Evolutionary conservation across 2,797 vertebrate genomes (phyloP).

Genomic region (Falco rusticolus): DNA sequence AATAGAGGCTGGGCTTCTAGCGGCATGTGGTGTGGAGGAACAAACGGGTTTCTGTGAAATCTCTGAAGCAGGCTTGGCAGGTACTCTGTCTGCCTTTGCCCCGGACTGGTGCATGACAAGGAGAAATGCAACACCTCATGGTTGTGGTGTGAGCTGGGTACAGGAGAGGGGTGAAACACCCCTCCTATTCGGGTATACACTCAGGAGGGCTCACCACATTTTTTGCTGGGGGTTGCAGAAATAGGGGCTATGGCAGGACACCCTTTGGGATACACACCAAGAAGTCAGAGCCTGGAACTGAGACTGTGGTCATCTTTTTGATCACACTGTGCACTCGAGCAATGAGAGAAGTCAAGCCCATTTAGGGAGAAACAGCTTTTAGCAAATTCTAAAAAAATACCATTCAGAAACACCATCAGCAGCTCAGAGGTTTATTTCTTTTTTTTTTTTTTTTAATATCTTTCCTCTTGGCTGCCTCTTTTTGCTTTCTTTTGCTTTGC

Average conservation of each 20-base stretch:
- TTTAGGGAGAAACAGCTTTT: neutral
- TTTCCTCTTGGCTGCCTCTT: neutral
- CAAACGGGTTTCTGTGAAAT: neutral
- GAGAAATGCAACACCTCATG: neutral
- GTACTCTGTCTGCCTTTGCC: neutral
- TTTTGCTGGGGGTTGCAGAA: neutral
- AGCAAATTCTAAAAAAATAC: neutral
- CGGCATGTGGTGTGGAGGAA: neutral
- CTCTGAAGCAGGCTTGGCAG: neutral
- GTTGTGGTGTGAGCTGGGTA: neutral
- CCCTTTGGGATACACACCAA: neutral
- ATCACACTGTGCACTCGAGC: rapidly evolving
- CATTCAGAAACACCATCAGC: neutral
- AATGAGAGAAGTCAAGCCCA: neutral
- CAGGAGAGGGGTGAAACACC: neutral
- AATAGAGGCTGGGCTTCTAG: neutral
- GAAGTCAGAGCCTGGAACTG: neutral
- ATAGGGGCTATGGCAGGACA: neutral
- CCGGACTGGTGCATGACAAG: neutral
- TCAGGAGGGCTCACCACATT: neutral
- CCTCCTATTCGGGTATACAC: neutral
- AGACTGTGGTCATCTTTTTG: neutral
- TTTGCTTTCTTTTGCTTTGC: neutral
- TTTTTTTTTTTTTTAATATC: neutral
- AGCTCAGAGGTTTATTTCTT: neutral